Conservation (phyloP, 2,888 invertebrate species). For the Apotomis turbidana region DNA sequence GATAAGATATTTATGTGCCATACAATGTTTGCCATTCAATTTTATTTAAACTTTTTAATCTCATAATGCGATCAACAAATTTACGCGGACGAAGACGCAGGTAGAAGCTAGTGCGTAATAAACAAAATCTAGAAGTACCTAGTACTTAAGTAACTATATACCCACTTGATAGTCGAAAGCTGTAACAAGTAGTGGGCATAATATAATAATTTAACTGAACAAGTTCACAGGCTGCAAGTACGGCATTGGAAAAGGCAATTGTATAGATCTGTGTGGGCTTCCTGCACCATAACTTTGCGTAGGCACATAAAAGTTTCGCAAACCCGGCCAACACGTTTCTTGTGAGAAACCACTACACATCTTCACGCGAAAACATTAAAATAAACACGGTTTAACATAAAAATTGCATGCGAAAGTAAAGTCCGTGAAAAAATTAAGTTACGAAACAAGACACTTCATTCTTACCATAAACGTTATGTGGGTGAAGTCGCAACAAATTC, state of each 20-base stretch:
- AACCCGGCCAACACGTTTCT: conserved; percentile 39
- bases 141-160: no score
- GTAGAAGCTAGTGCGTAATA: no score
- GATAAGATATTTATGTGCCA: no score
- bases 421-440: conserved; percentile 62
- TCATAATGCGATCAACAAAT: no score
- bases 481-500: conserved; percentile 74
- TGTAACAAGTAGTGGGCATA: background rate
- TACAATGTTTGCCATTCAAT: no score
- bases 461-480: conserved; percentile 82
- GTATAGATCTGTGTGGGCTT: conserved; percentile 46
- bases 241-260: conserved; percentile 35
- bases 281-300: conserved; percentile 38
- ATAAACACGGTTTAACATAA: conserved; percentile 31
- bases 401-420: conserved; percentile 44
- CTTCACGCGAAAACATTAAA: conserved; percentile 28
- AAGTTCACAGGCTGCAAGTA: conserved; percentile 20
- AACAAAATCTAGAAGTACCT: background rate
- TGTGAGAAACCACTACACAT: conserved; percentile 24
- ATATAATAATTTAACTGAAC: conserved; percentile 9
- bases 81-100: no score
- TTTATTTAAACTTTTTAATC: no score
- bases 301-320: conserved; percentile 44
- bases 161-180: no score
- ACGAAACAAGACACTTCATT: conserved; percentile 78